Conservation (phyloP, 2,113 vertebrate genomes). For the Clarias batrachus region DNA sequence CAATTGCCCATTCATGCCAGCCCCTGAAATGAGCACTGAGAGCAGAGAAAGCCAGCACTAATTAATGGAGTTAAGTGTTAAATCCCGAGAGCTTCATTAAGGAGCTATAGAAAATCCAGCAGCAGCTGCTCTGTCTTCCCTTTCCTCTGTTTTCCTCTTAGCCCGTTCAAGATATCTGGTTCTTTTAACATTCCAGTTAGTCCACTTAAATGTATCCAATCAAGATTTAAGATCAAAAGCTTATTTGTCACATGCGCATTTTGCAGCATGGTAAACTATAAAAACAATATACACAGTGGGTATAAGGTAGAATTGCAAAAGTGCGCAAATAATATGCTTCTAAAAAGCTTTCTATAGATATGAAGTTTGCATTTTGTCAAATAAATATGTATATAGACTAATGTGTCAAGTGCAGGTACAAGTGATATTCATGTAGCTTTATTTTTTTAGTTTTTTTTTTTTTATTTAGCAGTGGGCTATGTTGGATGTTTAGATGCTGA, state of each 20-base stretch:
- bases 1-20: conserved; percentile 60
- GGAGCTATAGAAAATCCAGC: conserved; percentile 53
- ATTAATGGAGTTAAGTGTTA: conserved; percentile 68
- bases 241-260: not conserved
- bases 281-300: not conserved
- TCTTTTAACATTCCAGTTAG: not conserved
- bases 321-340: not conserved
- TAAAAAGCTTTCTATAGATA: not conserved
- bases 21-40: conserved; percentile 64
- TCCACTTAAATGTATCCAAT: not conserved
- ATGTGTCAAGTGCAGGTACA: not conserved
- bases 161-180: conserved; percentile 8
- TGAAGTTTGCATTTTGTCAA: not conserved
- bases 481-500: not conserved
- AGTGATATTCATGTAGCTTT: not conserved
- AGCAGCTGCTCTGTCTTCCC: conserved; percentile 65
- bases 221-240: not conserved
- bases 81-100: conserved; percentile 71
- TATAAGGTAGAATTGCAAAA: not conserved
- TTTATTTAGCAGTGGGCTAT: not conserved
- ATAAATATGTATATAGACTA: not conserved
- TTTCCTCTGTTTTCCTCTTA: conserved; percentile 31
- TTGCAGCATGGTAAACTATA: not conserved
- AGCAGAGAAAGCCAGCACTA: conserved; percentile 71
- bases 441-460: not conserved